Conservation (phyloP, 2,888 invertebrate genomes). For the Aquatica leii region DNA sequence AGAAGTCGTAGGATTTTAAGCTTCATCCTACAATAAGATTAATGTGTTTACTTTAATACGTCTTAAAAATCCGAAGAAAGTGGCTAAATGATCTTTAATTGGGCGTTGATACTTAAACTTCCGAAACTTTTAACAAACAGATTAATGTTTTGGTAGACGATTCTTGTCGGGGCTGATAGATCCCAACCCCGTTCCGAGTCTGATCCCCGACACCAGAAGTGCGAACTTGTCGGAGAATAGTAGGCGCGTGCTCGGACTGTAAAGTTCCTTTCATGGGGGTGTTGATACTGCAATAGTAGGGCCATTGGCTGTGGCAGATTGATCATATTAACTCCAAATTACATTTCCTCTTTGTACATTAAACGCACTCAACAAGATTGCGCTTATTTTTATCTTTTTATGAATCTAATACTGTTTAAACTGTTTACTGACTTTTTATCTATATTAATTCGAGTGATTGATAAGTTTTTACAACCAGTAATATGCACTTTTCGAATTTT, state of each 20-base stretch:
- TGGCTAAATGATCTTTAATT: conserved; percentile 23
- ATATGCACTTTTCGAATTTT: conserved; percentile 5
- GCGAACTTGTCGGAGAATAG: conserved; percentile 57
- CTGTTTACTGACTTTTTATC: conserved; percentile 16
- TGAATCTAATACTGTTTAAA: conserved; percentile 23
- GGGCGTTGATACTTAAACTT: conserved; percentile 28
- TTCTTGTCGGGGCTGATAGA: conserved; percentile 25
- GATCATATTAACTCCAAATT: conserved; percentile 52
- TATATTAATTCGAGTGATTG: conserved; percentile 10
- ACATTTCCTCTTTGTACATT: conserved; percentile 46
- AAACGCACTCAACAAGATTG: conserved; percentile 38
- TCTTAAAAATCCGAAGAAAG: no score
- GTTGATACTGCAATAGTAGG: conserved; percentile 44
- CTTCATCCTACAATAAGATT: no score
- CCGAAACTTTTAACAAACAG: conserved; percentile 36
- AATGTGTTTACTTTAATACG: no score
- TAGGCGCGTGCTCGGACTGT: conserved; percentile 54
- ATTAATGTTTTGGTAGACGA: conserved; percentile 37
- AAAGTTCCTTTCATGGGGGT: conserved; percentile 45
- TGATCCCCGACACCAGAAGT: conserved; percentile 46
- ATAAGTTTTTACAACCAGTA: not conserved
- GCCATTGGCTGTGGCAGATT: conserved; percentile 45
- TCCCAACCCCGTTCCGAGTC: conserved; percentile 24
- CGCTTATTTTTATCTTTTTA: conserved; percentile 26
- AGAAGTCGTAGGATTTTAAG: no score